Evolutionary conservation across 2,797 vertebrate genomes (phyloP).

Genomic region (Alca torda): DNA sequence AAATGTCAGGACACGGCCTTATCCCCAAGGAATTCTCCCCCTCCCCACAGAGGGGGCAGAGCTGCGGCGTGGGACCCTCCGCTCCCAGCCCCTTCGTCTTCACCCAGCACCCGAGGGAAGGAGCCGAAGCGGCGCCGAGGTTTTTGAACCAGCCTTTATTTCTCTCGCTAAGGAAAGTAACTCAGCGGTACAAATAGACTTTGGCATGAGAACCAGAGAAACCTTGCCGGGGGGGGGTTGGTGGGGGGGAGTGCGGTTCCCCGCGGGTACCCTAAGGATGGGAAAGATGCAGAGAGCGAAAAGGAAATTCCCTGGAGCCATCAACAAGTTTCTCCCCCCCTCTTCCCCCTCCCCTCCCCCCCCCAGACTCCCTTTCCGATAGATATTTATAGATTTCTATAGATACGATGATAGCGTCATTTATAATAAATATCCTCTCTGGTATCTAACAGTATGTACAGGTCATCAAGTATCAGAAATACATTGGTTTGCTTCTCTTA

Average conservation of each 20-base stretch:
- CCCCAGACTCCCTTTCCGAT: background rate
- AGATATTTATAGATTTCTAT: background rate
- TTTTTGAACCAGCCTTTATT: slow-evolving; percentile 40
- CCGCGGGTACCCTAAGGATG: rapidly evolving
- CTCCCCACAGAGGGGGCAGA: rapidly evolving
- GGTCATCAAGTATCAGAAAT: background rate
- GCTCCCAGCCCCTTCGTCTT: background rate
- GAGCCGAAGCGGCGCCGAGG: rapidly evolving
- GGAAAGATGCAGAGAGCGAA: background rate
- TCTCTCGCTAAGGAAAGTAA: background rate
- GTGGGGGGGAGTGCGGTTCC: background rate
- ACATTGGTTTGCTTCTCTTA: background rate
- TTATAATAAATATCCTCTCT: background rate
- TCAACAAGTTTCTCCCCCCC: too few species aligned
- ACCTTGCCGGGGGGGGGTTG: background rate
- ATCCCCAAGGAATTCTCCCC: background rate
- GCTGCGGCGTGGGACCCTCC: rapidly evolving
- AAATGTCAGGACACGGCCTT: background rate
- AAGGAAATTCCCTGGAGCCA: background rate
- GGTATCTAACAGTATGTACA: background rate
- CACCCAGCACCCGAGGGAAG: background rate
- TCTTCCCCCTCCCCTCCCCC: too few species aligned
- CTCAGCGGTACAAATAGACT: background rate
- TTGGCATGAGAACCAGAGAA: slow-evolving; percentile 15
- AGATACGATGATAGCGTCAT: background rate